phyloP scores from a whole-genome alignment of 2,797 vertebrate genomes.

The Petrocephalus schoutedeni region DNA sequence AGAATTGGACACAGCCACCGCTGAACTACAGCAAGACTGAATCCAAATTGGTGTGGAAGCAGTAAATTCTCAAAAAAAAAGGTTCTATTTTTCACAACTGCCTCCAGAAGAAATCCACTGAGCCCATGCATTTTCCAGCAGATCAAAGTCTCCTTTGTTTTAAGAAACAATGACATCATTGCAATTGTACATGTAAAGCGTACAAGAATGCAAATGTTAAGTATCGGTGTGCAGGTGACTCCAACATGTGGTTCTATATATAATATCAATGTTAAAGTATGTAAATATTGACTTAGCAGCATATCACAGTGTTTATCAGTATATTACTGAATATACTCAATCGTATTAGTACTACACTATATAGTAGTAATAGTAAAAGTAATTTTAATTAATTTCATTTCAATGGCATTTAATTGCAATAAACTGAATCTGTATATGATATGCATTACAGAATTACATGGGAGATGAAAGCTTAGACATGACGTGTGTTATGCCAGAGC shows the following conservation, averaged over 20 bases:
- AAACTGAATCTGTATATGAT: background rate
- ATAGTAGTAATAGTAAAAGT: background rate
- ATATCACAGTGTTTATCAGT: background rate
- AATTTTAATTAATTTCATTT: background rate
- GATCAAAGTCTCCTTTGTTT: background rate
- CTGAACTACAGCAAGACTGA: conserved; percentile 32
- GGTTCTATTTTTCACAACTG: background rate
- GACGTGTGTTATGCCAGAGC: conserved; percentile 34
- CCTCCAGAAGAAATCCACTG: background rate
- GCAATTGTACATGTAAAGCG: background rate
- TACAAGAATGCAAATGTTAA: background rate
- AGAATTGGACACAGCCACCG: conserved; percentile 31
- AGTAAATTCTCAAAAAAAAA: conserved; percentile 17
- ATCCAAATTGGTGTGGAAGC: conserved; percentile 7
- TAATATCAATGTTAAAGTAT: background rate
- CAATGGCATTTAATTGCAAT: background rate
- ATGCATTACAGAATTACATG: background rate
- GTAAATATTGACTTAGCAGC: background rate
- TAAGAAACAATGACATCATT: background rate
- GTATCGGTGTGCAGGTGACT: background rate
- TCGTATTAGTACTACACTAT: background rate
- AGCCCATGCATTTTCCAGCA: background rate
- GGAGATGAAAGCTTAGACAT: conserved; percentile 37
- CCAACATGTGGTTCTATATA: background rate
- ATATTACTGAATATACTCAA: background rate